Conservation (phyloP, 2,113 vertebrate species). For the Archocentrus centrarchus region DNA sequence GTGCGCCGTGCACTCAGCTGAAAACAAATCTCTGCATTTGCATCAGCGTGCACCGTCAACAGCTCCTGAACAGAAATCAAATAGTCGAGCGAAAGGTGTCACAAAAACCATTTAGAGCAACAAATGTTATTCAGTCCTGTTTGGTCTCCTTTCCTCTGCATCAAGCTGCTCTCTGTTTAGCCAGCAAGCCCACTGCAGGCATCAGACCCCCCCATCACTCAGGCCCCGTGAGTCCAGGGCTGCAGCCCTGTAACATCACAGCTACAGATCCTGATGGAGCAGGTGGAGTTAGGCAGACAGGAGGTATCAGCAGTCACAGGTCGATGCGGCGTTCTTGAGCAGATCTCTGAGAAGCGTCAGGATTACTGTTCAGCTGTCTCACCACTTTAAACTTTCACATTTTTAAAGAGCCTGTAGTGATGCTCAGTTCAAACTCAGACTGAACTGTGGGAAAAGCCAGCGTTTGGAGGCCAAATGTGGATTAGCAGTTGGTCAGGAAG, state of each 20-base stretch:
- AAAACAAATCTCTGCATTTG: not conserved
- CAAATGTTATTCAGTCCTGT: not conserved
- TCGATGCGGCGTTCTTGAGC: not conserved
- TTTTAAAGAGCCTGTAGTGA: conserved; percentile 3
- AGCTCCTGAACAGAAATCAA: not conserved
- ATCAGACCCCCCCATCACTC: not conserved
- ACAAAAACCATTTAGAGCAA: not conserved
- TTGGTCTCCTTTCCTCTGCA: conserved; percentile 8
- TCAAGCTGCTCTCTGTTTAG: conserved; percentile 37
- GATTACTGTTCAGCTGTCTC: not conserved
- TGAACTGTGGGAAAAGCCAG: not conserved
- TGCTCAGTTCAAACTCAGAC: not conserved
- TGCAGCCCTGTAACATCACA: conserved; percentile 4
- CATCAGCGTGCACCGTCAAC: not conserved
- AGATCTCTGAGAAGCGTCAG: not conserved
- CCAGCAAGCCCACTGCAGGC: not conserved
- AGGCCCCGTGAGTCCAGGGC: not conserved
- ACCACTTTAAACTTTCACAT: not conserved
- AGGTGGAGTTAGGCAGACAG: conserved; percentile 12
- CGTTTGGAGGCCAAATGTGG: not conserved
- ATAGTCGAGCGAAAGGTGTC: not conserved
- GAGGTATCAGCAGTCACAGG: conserved; percentile 18
- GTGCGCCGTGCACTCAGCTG: not conserved
- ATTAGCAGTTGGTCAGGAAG: not conserved
- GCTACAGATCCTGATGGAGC: conserved; percentile 20